Conservation (phyloP, 1,140 invertebrate genomes). For the Holcopasites calliopsidis region DNA sequence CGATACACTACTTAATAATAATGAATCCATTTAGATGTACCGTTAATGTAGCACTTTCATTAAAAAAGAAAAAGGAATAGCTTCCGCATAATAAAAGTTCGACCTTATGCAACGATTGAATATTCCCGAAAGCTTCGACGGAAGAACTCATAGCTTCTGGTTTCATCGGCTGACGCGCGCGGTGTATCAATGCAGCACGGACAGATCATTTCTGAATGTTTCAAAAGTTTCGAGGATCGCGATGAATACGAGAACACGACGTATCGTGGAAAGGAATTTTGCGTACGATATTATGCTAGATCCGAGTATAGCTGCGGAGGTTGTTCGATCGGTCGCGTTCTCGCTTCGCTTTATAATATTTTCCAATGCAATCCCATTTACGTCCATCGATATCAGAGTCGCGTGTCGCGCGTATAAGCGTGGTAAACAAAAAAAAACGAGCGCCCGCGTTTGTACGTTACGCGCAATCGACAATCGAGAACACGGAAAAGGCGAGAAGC, state of each 20-base stretch:
- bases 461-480: slow-evolving; percentile 24
- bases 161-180: neutral
- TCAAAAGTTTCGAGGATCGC: neutral
- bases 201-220: neutral
- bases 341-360: slow-evolving; percentile 31
- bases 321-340: slow-evolving; percentile 25
- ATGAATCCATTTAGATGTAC: too few relatives aligned
- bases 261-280: neutral
- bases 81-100: neutral
- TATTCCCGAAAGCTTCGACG: too few relatives aligned
- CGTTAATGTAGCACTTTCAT: too few relatives aligned
- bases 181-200: neutral
- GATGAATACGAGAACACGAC: neutral
- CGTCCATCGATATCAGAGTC: slow-evolving; percentile 41
- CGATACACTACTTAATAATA: too few relatives aligned
- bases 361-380: slow-evolving; percentile 46
- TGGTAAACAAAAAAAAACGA: slow-evolving; percentile 22
- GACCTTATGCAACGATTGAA: neutral
- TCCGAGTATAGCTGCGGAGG: neutral
- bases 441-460: slow-evolving; percentile 33
- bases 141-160: neutral
- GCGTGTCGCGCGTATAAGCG: slow-evolving; percentile 18
- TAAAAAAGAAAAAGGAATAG: neutral
- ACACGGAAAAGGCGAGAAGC: neutral
- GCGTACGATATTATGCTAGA: neutral